phyloP scores from a whole-genome alignment of 2,113 vertebrate genomes.

The Nerophis ophidion region DNA sequence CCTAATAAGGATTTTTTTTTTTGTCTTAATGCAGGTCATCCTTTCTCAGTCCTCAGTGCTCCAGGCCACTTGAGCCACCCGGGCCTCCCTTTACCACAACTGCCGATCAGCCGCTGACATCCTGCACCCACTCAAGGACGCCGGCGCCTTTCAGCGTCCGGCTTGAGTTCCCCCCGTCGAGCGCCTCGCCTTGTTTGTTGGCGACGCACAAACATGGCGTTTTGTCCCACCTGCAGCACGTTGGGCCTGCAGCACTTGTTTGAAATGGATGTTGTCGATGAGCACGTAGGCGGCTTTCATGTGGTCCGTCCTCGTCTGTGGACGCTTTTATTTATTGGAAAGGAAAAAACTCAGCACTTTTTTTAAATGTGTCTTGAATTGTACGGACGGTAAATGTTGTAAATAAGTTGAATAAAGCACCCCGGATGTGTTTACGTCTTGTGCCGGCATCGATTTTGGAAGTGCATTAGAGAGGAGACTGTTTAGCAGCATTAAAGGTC shows the following conservation, averaged over 20 bases:
- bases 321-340: constrained; percentile 91
- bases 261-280: constrained; percentile 17
- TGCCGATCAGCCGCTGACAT: constrained; percentile 80
- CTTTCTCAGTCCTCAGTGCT: constrained; percentile 85
- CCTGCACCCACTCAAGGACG: constrained; percentile 7
- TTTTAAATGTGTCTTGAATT: constrained; percentile 91
- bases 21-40: constrained; percentile 77
- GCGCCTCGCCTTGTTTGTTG: too few relatives aligned
- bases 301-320: constrained; percentile 45
- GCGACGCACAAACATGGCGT: neutral
- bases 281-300: constrained; percentile 47
- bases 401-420: neutral
- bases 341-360: constrained; percentile 87
- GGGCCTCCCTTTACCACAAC: constrained; percentile 76
- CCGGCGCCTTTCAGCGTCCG: neutral
- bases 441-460: too few relatives aligned
- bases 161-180: too few relatives aligned
- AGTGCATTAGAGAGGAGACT: neutral
- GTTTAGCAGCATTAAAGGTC: neutral
- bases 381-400: constrained; percentile 82
- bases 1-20: neutral
- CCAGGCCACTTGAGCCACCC: constrained; percentile 72
- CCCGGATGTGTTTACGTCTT: neutral
- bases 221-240: neutral
- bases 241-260: constrained; percentile 46